Conservation (phyloP, 2,113 vertebrate species). For the Lontra canadensis region DNA sequence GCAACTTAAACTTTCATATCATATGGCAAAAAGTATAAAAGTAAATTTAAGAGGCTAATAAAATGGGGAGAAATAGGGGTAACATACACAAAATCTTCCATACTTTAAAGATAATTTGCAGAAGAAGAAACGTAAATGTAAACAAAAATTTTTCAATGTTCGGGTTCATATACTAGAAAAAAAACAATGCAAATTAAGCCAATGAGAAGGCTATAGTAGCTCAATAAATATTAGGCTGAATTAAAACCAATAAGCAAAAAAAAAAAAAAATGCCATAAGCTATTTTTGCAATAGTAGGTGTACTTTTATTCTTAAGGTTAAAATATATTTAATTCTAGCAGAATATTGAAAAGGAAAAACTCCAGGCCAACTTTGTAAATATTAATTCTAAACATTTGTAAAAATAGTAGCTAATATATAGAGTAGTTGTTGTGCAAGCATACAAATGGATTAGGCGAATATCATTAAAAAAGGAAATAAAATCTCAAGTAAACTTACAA, state of each 20-base stretch:
- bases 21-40: neutral
- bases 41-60: neutral
- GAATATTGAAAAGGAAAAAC: neutral
- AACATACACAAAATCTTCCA: neutral
- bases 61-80: neutral
- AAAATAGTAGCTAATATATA: neutral
- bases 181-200: neutral
- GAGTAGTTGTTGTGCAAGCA: neutral
- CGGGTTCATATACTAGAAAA: neutral
- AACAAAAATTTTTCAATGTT: neutral
- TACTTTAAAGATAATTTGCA: neutral
- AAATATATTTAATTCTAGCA: neutral
- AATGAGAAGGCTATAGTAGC: neutral
- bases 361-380: neutral
- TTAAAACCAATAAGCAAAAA: neutral
- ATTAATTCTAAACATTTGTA: neutral
- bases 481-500: neutral
- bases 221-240: neutral
- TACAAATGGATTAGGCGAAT: neutral
- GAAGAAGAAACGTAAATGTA: neutral
- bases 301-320: neutral
- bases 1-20: neutral
- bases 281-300: neutral
- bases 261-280: neutral
- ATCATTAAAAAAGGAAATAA: neutral